Evolutionary conservation across 2,113 vertebrate genomes (phyloP).

Genomic region (Cettia cetti): DNA sequence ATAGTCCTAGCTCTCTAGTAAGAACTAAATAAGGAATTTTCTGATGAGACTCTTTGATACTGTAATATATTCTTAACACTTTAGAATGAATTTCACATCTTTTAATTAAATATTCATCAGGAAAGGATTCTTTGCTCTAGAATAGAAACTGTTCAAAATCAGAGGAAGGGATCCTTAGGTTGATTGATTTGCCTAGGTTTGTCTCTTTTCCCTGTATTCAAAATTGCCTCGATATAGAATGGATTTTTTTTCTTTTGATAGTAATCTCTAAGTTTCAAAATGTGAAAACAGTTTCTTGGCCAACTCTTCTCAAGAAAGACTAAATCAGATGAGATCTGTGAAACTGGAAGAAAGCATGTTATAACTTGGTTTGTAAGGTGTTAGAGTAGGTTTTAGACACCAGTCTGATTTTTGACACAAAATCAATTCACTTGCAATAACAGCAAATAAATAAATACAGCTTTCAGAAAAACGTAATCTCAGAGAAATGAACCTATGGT

Average conservation of each 20-base stretch:
- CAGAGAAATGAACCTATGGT: background rate
- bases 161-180: background rate
- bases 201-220: background rate
- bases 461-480: background rate
- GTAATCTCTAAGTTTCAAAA: background rate
- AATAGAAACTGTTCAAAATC: background rate
- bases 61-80: background rate
- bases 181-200: background rate
- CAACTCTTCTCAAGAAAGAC: background rate
- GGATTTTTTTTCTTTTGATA: background rate
- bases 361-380: background rate
- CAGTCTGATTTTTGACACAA: background rate
- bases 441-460: background rate
- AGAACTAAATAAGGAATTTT: background rate
- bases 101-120: background rate
- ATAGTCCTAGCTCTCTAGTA: background rate
- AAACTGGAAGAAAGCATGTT: background rate
- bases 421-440: background rate
- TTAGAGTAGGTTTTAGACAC: background rate
- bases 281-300: background rate
- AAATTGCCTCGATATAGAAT: background rate
- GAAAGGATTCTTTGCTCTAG: background rate
- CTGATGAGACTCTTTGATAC: background rate
- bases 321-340: background rate
- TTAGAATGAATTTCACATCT: background rate